Conservation (phyloP, 2,888 invertebrate genomes). For the Altica lythri region DNA sequence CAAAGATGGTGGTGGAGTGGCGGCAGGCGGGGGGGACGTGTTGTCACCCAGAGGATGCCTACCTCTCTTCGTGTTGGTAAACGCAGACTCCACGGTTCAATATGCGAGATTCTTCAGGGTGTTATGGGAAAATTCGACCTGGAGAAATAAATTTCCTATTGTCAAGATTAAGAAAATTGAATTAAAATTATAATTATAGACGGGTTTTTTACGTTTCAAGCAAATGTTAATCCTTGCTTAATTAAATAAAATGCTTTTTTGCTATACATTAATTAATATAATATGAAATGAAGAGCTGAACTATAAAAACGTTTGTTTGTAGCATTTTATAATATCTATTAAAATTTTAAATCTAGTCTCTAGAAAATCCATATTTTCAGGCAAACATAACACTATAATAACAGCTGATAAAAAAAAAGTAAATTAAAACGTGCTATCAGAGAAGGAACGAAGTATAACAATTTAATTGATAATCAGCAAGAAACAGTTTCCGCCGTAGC, state of each 20-base stretch:
- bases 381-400: too few species aligned
- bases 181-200: too few species aligned
- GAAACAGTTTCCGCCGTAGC: constrained; percentile 1
- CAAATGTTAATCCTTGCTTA: too few species aligned
- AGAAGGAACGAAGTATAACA: constrained; percentile 1
- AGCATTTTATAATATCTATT: too few species aligned
- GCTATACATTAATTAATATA: too few species aligned
- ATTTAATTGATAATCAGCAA: constrained; percentile 9
- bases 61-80: constrained; percentile 58
- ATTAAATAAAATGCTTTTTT: too few species aligned
- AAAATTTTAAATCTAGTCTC: too few species aligned
- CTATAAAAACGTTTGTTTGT: too few species aligned
- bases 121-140: constrained; percentile 13
- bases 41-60: constrained; percentile 57
- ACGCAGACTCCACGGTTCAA: constrained; percentile 58
- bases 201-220: too few species aligned
- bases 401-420: neutral
- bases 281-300: too few species aligned
- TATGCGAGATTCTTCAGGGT: constrained; percentile 42
- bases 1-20: constrained; percentile 53
- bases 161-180: too few species aligned
- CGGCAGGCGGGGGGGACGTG: constrained; percentile 40
- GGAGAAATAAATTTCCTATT: neutral
- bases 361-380: too few species aligned
- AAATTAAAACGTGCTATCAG: neutral